These are phyloP conservation scores for Cephalopterus ornatus DNA, from an alignment of 2,113 vertebrate species.

Conservation along the genomic window DNA sequence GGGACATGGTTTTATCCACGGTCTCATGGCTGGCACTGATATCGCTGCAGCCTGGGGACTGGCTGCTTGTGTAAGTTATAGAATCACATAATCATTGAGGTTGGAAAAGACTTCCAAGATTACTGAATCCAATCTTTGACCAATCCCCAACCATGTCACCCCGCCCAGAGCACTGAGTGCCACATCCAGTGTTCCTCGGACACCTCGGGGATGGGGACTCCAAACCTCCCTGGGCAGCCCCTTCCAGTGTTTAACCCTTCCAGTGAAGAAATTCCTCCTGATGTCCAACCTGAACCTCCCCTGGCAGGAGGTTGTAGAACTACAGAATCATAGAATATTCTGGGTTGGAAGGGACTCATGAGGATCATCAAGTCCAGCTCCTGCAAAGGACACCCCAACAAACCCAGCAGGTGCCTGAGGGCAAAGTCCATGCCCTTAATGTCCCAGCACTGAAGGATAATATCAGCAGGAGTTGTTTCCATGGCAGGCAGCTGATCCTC, in stretches of 20 bases:
- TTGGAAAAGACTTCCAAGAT: background rate
- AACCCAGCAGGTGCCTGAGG: background rate
- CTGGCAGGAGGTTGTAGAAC: background rate
- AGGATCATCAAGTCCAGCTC: background rate
- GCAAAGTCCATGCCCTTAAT: background rate
- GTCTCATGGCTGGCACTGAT: background rate
- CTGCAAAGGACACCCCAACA: background rate
- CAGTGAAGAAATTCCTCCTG: background rate
- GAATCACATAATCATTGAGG: background rate
- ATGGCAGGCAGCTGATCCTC: background rate
- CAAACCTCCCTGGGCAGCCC: background rate
- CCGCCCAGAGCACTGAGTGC: background rate
- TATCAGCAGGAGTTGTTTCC: background rate
- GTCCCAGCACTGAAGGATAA: background rate
- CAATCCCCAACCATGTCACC: background rate
- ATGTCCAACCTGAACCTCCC: background rate
- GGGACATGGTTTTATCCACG: fast-evolving
- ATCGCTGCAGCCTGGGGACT: background rate
- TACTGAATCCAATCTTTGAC: background rate
- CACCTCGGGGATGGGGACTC: background rate
- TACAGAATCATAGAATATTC: background rate
- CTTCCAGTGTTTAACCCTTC: background rate
- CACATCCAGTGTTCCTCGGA: background rate
- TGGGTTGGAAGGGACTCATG: background rate
- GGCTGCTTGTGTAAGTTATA: background rate